phyloP scores from a whole-genome alignment of 2,888 invertebrate species.

The Oxytorus armatus region DNA sequence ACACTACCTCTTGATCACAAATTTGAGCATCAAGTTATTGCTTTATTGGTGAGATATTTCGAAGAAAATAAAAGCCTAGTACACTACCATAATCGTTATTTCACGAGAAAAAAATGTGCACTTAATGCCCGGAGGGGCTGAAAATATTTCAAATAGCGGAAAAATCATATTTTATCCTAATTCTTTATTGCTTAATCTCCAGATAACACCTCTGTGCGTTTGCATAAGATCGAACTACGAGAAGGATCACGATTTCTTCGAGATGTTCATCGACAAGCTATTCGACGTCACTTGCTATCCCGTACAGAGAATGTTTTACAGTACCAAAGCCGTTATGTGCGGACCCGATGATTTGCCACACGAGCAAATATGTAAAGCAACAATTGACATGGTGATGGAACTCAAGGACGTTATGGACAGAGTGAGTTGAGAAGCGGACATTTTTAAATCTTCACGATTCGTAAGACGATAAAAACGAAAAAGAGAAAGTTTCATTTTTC shows the following conservation, averaged over 20 bases:
- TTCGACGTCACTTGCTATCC: conserved; percentile 88
- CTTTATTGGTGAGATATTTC: conserved; percentile 77
- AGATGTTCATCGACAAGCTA: conserved; percentile 87
- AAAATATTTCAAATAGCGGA: too few species aligned
- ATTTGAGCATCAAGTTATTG: conserved; percentile 80
- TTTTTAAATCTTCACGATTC: too few species aligned
- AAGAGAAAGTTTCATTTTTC: too few species aligned
- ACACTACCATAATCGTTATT: too few species aligned
- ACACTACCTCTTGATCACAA: conserved; percentile 71
- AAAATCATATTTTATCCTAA: too few species aligned
- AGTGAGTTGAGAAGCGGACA: conserved; percentile 59
- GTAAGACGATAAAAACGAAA: too few species aligned
- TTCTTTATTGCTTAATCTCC: conserved; percentile 70
- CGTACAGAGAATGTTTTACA: conserved; percentile 87
- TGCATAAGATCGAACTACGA: conserved; percentile 81
- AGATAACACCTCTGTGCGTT: conserved; percentile 87
- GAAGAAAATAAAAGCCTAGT: too few species aligned
- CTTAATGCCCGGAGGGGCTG: too few species aligned
- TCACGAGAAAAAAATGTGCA: too few species aligned
- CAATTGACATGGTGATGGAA: conserved; percentile 86
- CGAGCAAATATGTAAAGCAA: conserved; percentile 82
- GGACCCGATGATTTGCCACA: conserved; percentile 82
- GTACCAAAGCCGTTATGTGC: conserved; percentile 86
- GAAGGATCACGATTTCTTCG: conserved; percentile 85
- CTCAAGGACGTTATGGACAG: conserved; percentile 85